Evolutionary conservation across 1,140 invertebrate genomes (phyloP).

Genomic region (Sycophaga agraensis): DNA sequence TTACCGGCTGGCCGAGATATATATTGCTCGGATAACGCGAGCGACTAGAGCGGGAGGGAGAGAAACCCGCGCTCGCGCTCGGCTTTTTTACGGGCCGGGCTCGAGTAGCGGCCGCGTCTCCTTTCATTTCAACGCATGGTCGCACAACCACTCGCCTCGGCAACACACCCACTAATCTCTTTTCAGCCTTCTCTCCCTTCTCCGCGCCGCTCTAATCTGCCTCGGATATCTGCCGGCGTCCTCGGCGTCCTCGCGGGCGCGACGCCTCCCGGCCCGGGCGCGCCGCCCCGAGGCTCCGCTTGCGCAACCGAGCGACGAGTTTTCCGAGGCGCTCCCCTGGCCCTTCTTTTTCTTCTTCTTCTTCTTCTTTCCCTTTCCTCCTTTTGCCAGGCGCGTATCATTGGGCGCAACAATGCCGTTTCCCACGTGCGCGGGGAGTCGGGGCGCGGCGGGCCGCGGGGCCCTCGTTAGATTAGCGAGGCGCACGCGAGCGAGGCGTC

Average conservation of each 20-base stretch:
- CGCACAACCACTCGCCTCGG: constrained; percentile 37
- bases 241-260: neutral
- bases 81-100: constrained; percentile 18
- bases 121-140: constrained; percentile 58
- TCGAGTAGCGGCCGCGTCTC: constrained; percentile 42
- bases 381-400: too few species aligned
- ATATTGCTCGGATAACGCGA: constrained; percentile 26
- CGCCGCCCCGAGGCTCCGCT: neutral
- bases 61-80: neutral
- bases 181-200: constrained; percentile 27
- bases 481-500: neutral
- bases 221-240: constrained; percentile 3
- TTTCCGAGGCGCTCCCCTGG: too few species aligned
- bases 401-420: constrained; percentile 2
- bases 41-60: neutral
- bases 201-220: constrained; percentile 5
- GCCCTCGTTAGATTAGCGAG: neutral
- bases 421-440: too few species aligned
- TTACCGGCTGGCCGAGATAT: constrained; percentile 10
- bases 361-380: too few species aligned
- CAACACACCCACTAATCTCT: constrained; percentile 49
- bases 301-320: too few species aligned
- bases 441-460: neutral
- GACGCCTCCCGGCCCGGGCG: constrained; percentile 19
- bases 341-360: too few species aligned